These are phyloP conservation scores for Nymphalis c-album DNA, from an alignment of 2,888 invertebrate genomes.

Conservation along the genomic window DNA sequence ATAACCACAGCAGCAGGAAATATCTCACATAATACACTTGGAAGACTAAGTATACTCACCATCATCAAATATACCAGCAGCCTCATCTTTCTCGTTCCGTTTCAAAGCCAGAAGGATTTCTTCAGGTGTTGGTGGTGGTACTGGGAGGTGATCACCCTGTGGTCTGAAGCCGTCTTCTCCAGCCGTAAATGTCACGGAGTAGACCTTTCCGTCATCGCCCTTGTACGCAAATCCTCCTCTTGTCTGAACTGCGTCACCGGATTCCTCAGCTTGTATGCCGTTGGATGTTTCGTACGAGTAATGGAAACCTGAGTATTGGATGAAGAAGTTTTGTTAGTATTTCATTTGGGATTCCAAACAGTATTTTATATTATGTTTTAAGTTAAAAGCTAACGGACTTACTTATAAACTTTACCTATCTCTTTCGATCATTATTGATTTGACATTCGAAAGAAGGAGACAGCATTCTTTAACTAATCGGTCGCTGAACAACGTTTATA, in stretches of 20 bases:
- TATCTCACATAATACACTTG: too few species aligned
- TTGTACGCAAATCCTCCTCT: constrained; percentile 81
- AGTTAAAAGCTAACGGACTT: too few species aligned
- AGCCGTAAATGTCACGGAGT: constrained; percentile 77
- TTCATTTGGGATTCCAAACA: background rate
- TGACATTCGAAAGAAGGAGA: too few species aligned
- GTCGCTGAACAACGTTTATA: too few species aligned
- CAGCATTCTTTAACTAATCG: too few species aligned
- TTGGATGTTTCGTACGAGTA: constrained; percentile 70
- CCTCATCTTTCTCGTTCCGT: constrained; percentile 78
- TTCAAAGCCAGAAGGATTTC: constrained; percentile 76
- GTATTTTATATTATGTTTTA: too few species aligned
- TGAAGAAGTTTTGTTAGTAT: background rate
- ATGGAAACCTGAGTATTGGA: constrained; percentile 55
- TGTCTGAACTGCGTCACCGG: constrained; percentile 53
- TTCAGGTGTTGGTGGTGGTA: constrained; percentile 81
- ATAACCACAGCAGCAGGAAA: too few species aligned
- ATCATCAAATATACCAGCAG: constrained; percentile 79
- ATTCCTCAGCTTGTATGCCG: constrained; percentile 67
- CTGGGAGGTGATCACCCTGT: constrained; percentile 79
- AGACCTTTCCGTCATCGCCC: constrained; percentile 80
- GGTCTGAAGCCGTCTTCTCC: constrained; percentile 82
- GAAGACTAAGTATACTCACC: constrained; percentile 48
- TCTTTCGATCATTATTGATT: too few species aligned
- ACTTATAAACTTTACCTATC: too few species aligned